Percentiles rank a stretch among this genome's conserved stretches.
These are phyloP conservation scores for Drosophila falleni DNA, from an alignment of 2,888 invertebrate genomes.

Conservation along the genomic window DNA sequence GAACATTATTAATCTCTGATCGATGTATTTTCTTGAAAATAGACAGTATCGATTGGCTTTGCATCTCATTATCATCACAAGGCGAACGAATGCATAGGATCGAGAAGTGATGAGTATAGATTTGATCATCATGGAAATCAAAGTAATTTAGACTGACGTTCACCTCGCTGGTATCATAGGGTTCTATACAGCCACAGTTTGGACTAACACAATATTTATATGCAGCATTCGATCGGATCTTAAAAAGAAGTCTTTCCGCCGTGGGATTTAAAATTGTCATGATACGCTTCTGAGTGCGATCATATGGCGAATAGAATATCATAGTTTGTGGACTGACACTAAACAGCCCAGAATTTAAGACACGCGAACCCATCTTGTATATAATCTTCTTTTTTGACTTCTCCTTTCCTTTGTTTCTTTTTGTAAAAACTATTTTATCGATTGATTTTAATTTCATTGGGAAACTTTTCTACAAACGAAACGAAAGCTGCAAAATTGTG, in stretches of 20 bases:
- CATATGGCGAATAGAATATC: slow-evolving; percentile 61
- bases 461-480: neutral
- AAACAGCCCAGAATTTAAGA: slow-evolving; percentile 19
- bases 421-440: neutral
- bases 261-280: slow-evolving; percentile 57
- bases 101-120: slow-evolving; percentile 39
- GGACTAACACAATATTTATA: slow-evolving; percentile 45
- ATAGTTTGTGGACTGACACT: slow-evolving; percentile 46
- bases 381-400: neutral
- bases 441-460: neutral
- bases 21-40: slow-evolving; percentile 25
- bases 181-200: slow-evolving; percentile 37
- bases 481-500: neutral
- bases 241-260: slow-evolving; percentile 34
- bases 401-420: neutral
- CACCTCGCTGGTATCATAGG: slow-evolving; percentile 48
- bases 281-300: slow-evolving; percentile 41
- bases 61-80: fast-evolving
- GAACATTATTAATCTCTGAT: slow-evolving; percentile 5
- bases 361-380: neutral
- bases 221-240: slow-evolving; percentile 50
- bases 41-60: neutral
- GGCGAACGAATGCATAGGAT: slow-evolving; percentile 26
- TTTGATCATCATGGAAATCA: slow-evolving; percentile 1
- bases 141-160: slow-evolving; percentile 32